Evolutionary conservation across 1,140 invertebrate species (phyloP).

Genomic region (Dendroctonus ponderosae): DNA sequence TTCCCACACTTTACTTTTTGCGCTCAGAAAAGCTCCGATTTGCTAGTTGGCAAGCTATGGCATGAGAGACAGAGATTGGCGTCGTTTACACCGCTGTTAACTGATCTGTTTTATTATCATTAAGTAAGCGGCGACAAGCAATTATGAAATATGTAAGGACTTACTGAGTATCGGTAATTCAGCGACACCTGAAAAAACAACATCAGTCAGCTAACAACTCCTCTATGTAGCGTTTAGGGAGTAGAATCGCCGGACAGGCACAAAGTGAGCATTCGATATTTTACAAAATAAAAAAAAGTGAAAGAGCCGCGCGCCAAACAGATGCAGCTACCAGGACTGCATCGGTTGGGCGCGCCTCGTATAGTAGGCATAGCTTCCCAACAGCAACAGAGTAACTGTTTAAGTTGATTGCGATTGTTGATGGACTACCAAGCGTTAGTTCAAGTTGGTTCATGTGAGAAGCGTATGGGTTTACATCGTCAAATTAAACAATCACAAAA

Average conservation of each 20-base stretch:
- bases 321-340: no score
- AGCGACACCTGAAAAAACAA: conserved; percentile 32
- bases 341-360: not conserved
- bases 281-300: no score
- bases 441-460: conserved; percentile 4
- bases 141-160: conserved; percentile 24
- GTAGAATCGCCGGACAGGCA: no score
- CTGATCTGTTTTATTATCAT: not conserved
- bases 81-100: conserved; percentile 10
- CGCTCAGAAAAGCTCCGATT: conserved; percentile 23
- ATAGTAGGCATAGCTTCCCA: conserved; percentile 29
- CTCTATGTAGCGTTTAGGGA: no score
- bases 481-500: conserved; percentile 40
- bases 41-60: conserved; percentile 29
- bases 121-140: conserved; percentile 19
- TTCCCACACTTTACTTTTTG: conserved; percentile 37
- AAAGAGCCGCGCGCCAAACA: no score
- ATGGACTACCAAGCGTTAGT: conserved; percentile 8
- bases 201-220: conserved; percentile 10
- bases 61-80: conserved; percentile 1
- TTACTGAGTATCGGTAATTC: conserved; percentile 34
- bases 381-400: conserved; percentile 27
- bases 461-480: conserved; percentile 5
- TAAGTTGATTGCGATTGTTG: conserved; percentile 12
- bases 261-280: no score